These are phyloP conservation scores for Atta cephalotes DNA, from an alignment of 1,140 invertebrate genomes.

Conservation along the genomic window DNA sequence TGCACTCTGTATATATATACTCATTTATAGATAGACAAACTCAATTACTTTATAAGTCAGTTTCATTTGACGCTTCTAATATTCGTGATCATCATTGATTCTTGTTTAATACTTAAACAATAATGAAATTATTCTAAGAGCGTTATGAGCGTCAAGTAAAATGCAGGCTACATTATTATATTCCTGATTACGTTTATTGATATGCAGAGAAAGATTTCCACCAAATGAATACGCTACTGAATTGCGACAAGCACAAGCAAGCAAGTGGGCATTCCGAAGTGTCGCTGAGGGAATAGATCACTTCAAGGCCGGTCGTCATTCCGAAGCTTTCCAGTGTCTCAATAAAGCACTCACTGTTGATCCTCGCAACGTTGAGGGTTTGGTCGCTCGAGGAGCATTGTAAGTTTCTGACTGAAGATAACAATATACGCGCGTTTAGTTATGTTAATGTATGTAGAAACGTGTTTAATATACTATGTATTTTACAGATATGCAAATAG, in stretches of 20 bases:
- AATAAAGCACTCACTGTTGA: slow-evolving; percentile 98
- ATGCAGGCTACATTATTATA: not conserved
- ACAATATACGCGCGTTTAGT: not conserved
- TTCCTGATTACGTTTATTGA: slow-evolving; percentile 38
- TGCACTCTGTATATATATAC: no score
- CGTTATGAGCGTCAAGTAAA: no score
- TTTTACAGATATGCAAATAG: slow-evolving; percentile 94
- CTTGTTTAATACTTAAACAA: no score
- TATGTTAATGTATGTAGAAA: not conserved
- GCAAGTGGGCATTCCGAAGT: slow-evolving; percentile 96
- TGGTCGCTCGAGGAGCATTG: slow-evolving; percentile 96
- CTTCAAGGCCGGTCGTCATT: slow-evolving; percentile 96
- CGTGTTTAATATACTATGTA: slow-evolving; percentile 28
- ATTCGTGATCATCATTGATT: no score
- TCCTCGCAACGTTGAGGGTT: slow-evolving; percentile 96
- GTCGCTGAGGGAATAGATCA: slow-evolving; percentile 97
- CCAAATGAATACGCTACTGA: slow-evolving; percentile 93
- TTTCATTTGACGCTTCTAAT: no score
- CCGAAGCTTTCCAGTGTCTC: slow-evolving; percentile 97
- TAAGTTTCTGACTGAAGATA: slow-evolving; percentile 84
- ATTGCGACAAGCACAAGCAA: slow-evolving; percentile 94
- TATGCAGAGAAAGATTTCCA: slow-evolving; percentile 90
- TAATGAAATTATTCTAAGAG: no score
- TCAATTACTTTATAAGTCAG: no score
- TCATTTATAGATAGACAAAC: not conserved